Conservation (phyloP, 1,140 invertebrate species). For the Neodiprion pinetum region DNA sequence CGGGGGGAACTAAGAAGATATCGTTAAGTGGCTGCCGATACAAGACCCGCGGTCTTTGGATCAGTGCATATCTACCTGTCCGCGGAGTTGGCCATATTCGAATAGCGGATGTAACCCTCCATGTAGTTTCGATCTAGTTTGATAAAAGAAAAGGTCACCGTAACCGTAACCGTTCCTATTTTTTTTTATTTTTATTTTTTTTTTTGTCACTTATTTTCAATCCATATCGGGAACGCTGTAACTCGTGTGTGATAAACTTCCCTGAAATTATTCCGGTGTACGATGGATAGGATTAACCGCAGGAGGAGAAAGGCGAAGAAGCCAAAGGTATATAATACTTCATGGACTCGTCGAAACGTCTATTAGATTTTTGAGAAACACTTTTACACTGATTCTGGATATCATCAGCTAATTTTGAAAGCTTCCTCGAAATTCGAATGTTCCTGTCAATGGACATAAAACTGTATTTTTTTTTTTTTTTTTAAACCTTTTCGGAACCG, state of each 20-base stretch:
- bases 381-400: constrained; percentile 17
- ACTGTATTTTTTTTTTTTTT: too few species aligned
- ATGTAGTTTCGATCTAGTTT: not conserved
- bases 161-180: not conserved
- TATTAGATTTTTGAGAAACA: constrained; percentile 23
- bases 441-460: too few species aligned
- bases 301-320: constrained; percentile 25
- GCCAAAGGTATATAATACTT: constrained; percentile 35
- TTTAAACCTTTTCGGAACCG: too few species aligned
- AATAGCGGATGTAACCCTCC: not conserved
- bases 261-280: not conserved
- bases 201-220: too few species aligned
- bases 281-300: constrained; percentile 41
- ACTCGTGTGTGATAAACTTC: not conserved
- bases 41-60: constrained; percentile 37
- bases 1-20: constrained; percentile 45
- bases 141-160: not conserved
- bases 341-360: not conserved
- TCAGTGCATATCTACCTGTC: constrained; percentile 50
- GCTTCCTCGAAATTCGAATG: too few species aligned
- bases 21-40: constrained; percentile 54
- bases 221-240: too few species aligned
- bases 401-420: too few species aligned
- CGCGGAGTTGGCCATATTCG: not conserved
- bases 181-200: not conserved